Evolutionary conservation across 2,797 vertebrate genomes (phyloP).

Genomic region (Neoniphon sammara): DNA sequence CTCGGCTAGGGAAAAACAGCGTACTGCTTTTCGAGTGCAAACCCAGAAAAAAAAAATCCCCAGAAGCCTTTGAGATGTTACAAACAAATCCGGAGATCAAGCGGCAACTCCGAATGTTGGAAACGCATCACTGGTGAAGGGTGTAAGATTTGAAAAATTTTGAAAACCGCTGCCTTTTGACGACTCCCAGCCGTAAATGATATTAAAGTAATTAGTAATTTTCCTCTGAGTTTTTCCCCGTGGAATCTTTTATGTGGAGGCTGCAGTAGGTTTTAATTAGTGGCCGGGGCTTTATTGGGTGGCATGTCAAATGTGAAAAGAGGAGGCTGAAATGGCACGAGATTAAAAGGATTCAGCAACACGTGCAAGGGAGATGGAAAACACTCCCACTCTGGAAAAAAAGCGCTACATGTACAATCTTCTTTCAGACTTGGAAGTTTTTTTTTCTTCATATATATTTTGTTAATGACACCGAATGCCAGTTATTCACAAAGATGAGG

Average conservation of each 20-base stretch:
- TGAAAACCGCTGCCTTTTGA: constrained; percentile 64
- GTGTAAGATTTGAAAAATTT: constrained; percentile 41
- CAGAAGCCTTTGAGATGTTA: constrained; percentile 54
- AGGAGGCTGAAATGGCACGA: constrained; percentile 72
- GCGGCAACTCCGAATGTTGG: constrained; percentile 42
- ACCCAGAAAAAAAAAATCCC: constrained; percentile 64
- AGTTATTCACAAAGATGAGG: constrained; percentile 41
- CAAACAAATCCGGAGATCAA: constrained; percentile 52
- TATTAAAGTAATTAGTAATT: constrained; percentile 73
- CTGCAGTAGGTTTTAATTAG: constrained; percentile 82
- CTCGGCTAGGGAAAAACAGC: constrained; percentile 53
- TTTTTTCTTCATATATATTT: no score
- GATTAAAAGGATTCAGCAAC: constrained; percentile 76
- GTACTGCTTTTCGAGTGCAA: constrained; percentile 56
- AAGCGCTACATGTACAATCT: constrained; percentile 68
- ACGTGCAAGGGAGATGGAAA: constrained; percentile 68
- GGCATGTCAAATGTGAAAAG: constrained; percentile 81
- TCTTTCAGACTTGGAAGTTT: constrained; percentile 55
- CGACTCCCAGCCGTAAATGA: constrained; percentile 72
- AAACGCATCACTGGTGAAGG: constrained; percentile 36
- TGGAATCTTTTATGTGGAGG: constrained; percentile 69
- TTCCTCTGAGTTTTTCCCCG: constrained; percentile 63
- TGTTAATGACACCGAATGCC: constrained; percentile 1
- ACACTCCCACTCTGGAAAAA: constrained; percentile 46
- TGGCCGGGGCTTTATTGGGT: constrained; percentile 77